These are phyloP conservation scores for Chlorospingus semifuscus DNA, from an alignment of 2,797 vertebrate species.

Conservation along the genomic window DNA sequence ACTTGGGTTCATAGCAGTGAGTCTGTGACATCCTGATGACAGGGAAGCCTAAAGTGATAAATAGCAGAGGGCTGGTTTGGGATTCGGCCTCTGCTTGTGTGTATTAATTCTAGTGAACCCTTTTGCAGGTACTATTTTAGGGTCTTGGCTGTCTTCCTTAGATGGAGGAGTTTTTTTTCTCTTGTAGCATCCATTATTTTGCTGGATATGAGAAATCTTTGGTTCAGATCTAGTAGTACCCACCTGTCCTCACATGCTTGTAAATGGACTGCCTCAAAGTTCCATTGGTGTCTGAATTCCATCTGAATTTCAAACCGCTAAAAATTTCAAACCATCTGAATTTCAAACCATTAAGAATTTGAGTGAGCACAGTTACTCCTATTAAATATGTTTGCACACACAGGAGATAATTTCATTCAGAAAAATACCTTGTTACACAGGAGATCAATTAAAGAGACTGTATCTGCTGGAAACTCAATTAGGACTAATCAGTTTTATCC, in stretches of 20 bases:
- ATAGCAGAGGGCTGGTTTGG: neutral
- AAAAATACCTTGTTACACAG: neutral
- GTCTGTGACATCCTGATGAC: neutral
- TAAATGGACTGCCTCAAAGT: neutral
- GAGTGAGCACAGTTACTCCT: neutral
- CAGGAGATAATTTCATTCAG: neutral
- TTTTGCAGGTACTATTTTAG: neutral
- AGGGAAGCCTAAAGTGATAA: neutral
- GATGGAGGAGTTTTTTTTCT: neutral
- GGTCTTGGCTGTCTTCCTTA: neutral
- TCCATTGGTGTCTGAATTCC: neutral
- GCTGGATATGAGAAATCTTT: neutral
- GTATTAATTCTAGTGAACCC: neutral
- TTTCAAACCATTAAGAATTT: neutral
- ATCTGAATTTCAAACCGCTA: neutral
- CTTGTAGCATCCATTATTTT: neutral
- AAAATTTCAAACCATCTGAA: neutral
- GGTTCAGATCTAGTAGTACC: neutral
- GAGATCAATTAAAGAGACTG: neutral
- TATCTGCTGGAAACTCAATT: conserved; percentile 2
- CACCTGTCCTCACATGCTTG: neutral
- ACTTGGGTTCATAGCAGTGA: neutral
- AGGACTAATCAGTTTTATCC: conserved; percentile 9
- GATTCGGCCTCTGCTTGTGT: neutral
- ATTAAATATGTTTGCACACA: neutral